phyloP scores from a whole-genome alignment of 2,797 vertebrate genomes.

The Aythya fuligula region DNA sequence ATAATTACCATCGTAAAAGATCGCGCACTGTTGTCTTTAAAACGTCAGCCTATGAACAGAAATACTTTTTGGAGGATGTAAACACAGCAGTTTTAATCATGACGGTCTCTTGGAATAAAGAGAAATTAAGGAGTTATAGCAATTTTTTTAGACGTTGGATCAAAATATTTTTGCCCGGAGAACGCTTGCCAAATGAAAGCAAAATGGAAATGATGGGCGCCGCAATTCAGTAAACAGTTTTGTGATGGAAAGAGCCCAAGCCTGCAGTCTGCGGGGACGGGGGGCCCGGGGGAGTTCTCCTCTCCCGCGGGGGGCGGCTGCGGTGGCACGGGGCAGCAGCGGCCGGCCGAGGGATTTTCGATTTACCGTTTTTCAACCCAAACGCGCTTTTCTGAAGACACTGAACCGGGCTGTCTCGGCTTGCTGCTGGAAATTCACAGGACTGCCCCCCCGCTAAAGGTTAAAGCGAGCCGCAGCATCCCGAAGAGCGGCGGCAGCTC shows the following conservation, averaged over 20 bases:
- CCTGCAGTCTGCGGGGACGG: rapidly evolving
- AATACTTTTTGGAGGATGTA: neutral
- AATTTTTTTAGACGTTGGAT: conserved; percentile 11
- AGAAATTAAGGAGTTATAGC: conserved; percentile 29
- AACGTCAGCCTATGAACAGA: neutral
- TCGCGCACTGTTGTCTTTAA: neutral
- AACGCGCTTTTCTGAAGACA: rapidly evolving
- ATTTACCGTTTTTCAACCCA: rapidly evolving
- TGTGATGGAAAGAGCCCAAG: neutral
- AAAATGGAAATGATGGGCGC: neutral
- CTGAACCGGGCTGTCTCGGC: rapidly evolving
- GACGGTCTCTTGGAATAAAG: neutral
- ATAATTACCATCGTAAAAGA: conserved; percentile 35
- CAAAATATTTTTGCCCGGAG: conserved; percentile 50
- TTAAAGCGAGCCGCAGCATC: too few species aligned
- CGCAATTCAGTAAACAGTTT: neutral
- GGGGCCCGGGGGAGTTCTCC: rapidly evolving
- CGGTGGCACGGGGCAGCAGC: neutral
- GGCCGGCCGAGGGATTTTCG: rapidly evolving
- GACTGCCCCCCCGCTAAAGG: neutral
- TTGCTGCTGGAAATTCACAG: neutral
- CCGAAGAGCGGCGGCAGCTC: neutral
- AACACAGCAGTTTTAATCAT: conserved; percentile 5
- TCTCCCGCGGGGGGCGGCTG: neutral
- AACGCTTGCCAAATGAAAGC: conserved; percentile 21